These are phyloP conservation scores for Mesitornis unicolor DNA, from an alignment of 2,113 vertebrate species.

Conservation along the genomic window DNA sequence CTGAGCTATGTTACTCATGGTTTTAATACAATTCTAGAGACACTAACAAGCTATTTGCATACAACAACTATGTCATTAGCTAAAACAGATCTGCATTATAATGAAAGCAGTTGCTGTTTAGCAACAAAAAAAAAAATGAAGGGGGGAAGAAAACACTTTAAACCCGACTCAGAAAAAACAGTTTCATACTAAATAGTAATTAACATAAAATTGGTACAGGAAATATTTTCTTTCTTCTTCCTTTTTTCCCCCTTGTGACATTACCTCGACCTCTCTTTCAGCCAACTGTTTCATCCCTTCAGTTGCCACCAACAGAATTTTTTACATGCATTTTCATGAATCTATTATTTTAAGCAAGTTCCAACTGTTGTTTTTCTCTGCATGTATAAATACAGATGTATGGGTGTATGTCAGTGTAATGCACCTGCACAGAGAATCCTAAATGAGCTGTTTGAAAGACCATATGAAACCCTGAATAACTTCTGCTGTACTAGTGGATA, in stretches of 20 bases:
- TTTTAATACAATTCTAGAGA: neutral
- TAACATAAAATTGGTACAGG: neutral
- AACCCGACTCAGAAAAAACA: neutral
- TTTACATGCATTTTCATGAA: neutral
- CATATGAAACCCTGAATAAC: neutral
- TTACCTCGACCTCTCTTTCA: neutral
- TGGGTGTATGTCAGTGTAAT: neutral
- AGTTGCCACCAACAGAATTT: neutral
- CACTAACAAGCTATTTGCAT: neutral
- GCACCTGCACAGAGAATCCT: neutral
- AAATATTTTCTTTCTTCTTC: neutral
- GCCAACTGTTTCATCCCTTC: neutral
- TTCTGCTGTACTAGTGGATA: neutral
- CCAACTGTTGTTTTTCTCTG: neutral
- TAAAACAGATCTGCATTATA: slow-evolving; percentile 4
- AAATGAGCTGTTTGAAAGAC: neutral
- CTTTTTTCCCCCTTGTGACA: neutral
- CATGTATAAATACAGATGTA: neutral
- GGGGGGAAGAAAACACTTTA: neutral
- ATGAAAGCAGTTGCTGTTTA: slow-evolving; percentile 1
- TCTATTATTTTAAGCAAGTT: neutral
- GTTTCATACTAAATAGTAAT: neutral
- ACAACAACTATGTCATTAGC: neutral
- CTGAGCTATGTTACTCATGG: neutral
- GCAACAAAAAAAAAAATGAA: neutral